Percentiles rank a stretch among this genome's conserved stretches.
These are phyloP conservation scores for Leptopilina boulardi DNA, from an alignment of 1,140 invertebrate genomes.

Conservation along the genomic window DNA sequence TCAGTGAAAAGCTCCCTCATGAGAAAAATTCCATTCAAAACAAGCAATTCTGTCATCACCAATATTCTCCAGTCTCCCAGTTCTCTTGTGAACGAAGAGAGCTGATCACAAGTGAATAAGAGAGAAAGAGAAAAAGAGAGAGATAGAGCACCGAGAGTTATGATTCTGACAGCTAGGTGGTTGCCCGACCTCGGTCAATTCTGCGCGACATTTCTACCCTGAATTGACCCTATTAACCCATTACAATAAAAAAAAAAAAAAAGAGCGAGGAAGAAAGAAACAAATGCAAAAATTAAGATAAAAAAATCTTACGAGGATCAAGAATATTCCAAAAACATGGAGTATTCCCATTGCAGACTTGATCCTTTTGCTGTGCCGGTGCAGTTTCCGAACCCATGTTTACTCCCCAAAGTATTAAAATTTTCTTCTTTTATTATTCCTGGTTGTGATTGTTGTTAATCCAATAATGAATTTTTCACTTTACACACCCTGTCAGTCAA, in stretches of 20 bases:
- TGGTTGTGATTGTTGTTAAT: too few species aligned
- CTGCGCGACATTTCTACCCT: neutral
- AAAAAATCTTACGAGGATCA: conserved; percentile 65
- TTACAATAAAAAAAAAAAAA: neutral
- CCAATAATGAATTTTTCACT: neutral
- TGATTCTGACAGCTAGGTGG: conserved; percentile 38
- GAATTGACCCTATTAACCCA: conserved; percentile 4
- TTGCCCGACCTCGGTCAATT: conserved; percentile 25
- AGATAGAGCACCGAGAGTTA: conserved; percentile 32
- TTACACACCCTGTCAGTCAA: neutral
- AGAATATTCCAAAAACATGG: conserved; percentile 72
- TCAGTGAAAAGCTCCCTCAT: conserved; percentile 32
- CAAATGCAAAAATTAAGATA: too few species aligned
- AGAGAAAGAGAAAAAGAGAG: conserved; percentile 3
- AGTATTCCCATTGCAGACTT: conserved; percentile 57
- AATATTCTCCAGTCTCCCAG: conserved; percentile 12
- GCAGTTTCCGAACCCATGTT: conserved; percentile 58
- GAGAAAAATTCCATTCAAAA: conserved; percentile 27
- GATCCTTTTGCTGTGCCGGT: conserved; percentile 49
- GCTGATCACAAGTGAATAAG: neutral
- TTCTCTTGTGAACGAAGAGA: neutral
- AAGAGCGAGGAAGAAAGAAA: too few species aligned
- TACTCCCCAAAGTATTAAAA: neutral
- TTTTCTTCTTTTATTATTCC: too few species aligned
- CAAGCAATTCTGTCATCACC: neutral